Evolutionary conservation across 2,888 invertebrate genomes (phyloP), one percentile per base, ranked within the genome.

Genomic region (Thera britannica): DNA sequence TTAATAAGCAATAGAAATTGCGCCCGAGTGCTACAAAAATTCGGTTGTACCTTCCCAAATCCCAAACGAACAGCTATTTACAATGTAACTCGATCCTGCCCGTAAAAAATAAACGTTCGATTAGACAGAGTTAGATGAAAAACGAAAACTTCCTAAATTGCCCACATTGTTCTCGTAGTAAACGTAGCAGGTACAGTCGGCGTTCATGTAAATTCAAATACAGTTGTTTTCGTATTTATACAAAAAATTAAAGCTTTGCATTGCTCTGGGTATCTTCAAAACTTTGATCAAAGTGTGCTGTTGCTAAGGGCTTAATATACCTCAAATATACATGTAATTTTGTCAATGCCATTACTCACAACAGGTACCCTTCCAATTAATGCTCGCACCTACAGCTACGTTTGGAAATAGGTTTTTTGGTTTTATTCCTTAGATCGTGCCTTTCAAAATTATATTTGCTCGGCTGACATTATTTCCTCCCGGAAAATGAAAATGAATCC

Each of bases 361-460:
- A 23, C 36, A 59, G 64, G 58, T 38, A 68, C 60, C 58, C 55
- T 69, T 69, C 57, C 59, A 65, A 73, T 72, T 68, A 73, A 66
- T 62, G 59, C 54, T 59, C 67, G 59, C 54, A 62, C 67, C 64
- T 65, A 49, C 55, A 7, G 44, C 44, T 46, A 55, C 58, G 65
- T 58, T 58, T 55, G 55, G 38, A 38, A 62, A 62, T 69, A 12
- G 1, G 55, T 51, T 23, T 34, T 34, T 52, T 7, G 8, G 8
- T 34, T 65, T 65, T 44, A 44, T 54, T 55, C 58, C 67, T 52
- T 55, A 36, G 46, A 55, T 8, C 8, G 52, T 52, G 3, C 44
- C 34, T 62, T 38, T 54, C 49, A 65, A 38, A 60, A 34, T 62
- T 68, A 68, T 65, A 70, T 71, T 66, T 60, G 51, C 62, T 56